Percentiles rank a stretch among this genome's conserved stretches.
Conservation (phyloP, 2,888 invertebrate species). For the Plebejus anna region DNA sequence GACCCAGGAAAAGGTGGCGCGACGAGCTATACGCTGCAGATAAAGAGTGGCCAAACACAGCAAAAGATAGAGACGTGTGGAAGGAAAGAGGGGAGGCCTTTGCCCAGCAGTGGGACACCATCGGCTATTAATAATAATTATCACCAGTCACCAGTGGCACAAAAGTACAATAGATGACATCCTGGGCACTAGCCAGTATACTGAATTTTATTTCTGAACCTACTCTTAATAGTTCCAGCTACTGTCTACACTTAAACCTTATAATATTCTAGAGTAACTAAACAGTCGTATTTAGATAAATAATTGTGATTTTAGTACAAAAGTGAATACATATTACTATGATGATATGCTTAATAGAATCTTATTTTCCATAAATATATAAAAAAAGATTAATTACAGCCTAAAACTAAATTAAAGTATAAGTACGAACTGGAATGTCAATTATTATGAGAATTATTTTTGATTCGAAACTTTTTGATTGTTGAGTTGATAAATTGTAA, state of each 20-base stretch:
- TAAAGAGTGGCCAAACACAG: too few relatives aligned
- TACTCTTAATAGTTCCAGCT: background rate
- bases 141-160: too few relatives aligned
- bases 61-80: too few relatives aligned
- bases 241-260: conserved; percentile 9
- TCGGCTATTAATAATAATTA: too few relatives aligned
- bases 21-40: too few relatives aligned
- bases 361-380: background rate
- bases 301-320: conserved; percentile 9
- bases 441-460: background rate
- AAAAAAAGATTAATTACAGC: background rate
- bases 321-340: background rate
- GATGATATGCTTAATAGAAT: background rate
- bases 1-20: too few relatives aligned
- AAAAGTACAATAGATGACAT: too few relatives aligned
- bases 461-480: background rate
- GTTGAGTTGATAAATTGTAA: background rate
- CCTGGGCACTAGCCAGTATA: background rate
- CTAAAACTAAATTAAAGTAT: background rate
- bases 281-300: conserved; percentile 12
- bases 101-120: too few relatives aligned
- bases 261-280: conserved; percentile 4
- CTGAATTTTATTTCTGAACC: background rate
- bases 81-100: too few relatives aligned
- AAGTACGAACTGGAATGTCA: conserved; percentile 20